These are phyloP conservation scores for Calycopis cecrops DNA, from an alignment of 1,140 invertebrate genomes.

Conservation along the genomic window DNA sequence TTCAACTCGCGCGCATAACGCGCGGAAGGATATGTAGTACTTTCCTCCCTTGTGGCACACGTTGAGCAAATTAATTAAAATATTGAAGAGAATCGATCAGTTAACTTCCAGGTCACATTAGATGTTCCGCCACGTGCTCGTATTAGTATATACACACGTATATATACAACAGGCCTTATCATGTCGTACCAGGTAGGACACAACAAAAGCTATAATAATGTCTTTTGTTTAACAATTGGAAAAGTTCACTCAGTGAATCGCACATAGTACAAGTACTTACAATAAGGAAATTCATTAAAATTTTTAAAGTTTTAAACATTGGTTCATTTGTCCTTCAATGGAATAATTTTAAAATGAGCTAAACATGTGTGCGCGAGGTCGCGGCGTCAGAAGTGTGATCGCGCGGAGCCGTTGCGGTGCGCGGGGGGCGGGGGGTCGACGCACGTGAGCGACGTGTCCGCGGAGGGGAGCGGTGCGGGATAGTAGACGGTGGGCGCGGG, in stretches of 20 bases:
- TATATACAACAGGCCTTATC: too few relatives aligned
- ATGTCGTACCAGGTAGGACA: background rate
- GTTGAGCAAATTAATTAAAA: too few relatives aligned
- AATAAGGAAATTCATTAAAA: too few relatives aligned
- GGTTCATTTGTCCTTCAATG: slow-evolving; percentile 20
- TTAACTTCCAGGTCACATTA: too few relatives aligned
- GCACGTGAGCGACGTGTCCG: slow-evolving; percentile 33
- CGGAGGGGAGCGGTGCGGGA: slow-evolving; percentile 46
- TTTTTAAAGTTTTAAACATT: slow-evolving; percentile 8
- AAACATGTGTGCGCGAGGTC: slow-evolving; percentile 15
- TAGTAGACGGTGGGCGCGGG: slow-evolving; percentile 55
- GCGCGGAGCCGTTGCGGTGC: slow-evolving; percentile 40
- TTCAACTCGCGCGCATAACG: too few relatives aligned
- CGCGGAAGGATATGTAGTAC: too few relatives aligned
- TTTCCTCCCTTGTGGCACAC: too few relatives aligned
- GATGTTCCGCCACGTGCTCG: too few relatives aligned
- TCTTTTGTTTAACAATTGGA: background rate
- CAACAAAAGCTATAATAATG: slow-evolving; percentile 4
- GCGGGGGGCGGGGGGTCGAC: slow-evolving; percentile 30
- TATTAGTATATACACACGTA: too few relatives aligned
- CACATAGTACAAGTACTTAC: background rate
- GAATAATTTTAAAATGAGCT: slow-evolving; percentile 18
- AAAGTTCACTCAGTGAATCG: slow-evolving; percentile 1
- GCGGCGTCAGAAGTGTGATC: slow-evolving; percentile 36
- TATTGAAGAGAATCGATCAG: too few relatives aligned